Percentiles rank a stretch among this genome's conserved stretches.
phyloP scores from a whole-genome alignment of 1,140 invertebrate species.

The Tribolium madens region DNA sequence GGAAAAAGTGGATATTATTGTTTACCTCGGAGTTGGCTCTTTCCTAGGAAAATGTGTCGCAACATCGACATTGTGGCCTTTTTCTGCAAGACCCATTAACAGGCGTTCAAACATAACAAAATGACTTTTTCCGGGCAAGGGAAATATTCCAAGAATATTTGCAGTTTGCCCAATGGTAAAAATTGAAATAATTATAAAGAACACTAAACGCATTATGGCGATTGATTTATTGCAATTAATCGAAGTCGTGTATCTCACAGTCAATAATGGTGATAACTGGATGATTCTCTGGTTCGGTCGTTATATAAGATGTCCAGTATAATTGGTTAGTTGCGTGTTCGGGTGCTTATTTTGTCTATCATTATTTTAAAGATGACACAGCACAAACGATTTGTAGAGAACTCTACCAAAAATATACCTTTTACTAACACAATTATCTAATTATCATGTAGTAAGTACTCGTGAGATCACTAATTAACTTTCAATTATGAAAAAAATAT shows the following conservation, averaged over 20 bases:
- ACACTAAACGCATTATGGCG: background rate
- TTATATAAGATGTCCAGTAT: background rate
- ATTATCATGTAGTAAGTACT: background rate
- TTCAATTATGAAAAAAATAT: background rate
- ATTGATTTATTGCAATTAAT: background rate
- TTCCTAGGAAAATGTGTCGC: conserved; percentile 73
- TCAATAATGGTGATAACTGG: background rate
- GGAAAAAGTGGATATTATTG: background rate
- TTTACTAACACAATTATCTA: background rate
- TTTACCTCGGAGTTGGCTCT: conserved; percentile 56
- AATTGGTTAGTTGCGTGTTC: background rate
- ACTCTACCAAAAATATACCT: background rate
- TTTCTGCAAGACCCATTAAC: conserved; percentile 72
- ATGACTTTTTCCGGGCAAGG: conserved; percentile 51
- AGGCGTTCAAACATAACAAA: conserved; percentile 72
- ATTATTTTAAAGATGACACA: background rate
- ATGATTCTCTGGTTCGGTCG: background rate
- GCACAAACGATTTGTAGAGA: background rate
- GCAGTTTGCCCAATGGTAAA: conserved; percentile 2
- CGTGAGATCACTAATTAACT: background rate
- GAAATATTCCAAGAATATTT: conserved; percentile 57
- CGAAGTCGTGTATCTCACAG: background rate
- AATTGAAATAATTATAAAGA: conserved; percentile 2
- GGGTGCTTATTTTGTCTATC: background rate
- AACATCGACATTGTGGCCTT: conserved; percentile 78